phyloP scores from a whole-genome alignment of 2,113 vertebrate species.

The Hylia prasina region DNA sequence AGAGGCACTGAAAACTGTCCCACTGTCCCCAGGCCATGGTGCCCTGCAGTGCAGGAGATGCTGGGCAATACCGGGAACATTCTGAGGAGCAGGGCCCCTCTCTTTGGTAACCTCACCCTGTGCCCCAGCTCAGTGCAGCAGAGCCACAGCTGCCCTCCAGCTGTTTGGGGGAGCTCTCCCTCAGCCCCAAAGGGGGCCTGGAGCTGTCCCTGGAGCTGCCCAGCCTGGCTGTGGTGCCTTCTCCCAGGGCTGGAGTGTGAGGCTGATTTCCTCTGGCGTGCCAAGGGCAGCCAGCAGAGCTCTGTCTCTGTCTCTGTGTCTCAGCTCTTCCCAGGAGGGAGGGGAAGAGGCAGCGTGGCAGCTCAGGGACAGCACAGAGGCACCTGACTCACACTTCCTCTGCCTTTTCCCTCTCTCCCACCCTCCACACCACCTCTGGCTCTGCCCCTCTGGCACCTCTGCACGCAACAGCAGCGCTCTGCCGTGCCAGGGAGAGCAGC shows the following conservation, averaged over 20 bases:
- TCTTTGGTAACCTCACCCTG: not conserved
- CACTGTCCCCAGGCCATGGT: not conserved
- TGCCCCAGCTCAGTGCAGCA: not conserved
- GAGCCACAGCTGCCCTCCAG: not conserved
- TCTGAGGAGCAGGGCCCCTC: not conserved
- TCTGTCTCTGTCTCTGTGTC: not conserved
- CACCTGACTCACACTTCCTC: not conserved
- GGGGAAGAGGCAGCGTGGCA: not conserved
- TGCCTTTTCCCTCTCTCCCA: not conserved
- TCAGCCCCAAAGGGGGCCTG: not conserved
- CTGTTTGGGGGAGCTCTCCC: not conserved
- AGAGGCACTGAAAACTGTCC: not conserved
- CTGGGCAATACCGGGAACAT: not conserved
- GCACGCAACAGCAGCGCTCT: not conserved
- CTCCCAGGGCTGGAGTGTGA: not conserved
- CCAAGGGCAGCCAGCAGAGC: not conserved
- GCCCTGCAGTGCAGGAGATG: not conserved
- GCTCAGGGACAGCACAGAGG: not conserved
- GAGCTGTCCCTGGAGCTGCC: not conserved
- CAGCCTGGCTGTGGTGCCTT: not conserved
- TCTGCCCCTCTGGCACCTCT: not conserved
- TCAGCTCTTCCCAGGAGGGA: not conserved
- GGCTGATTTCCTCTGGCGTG: not conserved
- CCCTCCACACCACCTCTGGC: not conserved
- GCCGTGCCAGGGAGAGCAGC: not conserved